Conservation (phyloP, 2,113 vertebrate species). For the Grus americana region DNA sequence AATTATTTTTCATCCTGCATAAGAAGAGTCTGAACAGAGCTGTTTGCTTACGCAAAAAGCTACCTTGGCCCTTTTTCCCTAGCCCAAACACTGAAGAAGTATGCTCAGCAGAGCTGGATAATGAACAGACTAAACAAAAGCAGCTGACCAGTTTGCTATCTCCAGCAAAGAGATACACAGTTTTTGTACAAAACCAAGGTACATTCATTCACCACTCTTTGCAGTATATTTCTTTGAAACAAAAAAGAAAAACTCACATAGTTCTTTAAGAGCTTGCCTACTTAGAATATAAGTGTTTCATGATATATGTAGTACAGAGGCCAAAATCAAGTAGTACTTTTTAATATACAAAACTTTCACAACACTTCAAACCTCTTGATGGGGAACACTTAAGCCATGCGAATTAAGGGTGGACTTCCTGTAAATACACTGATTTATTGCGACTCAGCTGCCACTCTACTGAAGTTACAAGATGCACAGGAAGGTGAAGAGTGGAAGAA, state of each 20-base stretch:
- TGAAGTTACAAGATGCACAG: not conserved
- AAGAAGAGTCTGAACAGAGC: not conserved
- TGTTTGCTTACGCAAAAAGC: not conserved
- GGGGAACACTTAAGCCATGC: not conserved
- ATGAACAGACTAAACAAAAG: slow-evolving; percentile 39
- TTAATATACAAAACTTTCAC: not conserved
- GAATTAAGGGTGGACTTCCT: not conserved
- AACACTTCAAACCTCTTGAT: not conserved
- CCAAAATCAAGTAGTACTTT: not conserved
- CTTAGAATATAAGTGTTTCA: not conserved
- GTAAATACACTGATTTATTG: not conserved
- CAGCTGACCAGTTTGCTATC: not conserved
- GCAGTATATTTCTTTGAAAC: not conserved
- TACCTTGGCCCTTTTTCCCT: not conserved
- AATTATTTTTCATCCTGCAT: not conserved
- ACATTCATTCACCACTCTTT: not conserved
- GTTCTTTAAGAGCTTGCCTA: not conserved
- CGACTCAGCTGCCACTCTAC: not conserved
- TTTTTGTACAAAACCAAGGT: not conserved
- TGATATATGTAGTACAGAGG: not conserved
- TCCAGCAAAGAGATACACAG: not conserved
- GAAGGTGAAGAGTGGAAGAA: not conserved
- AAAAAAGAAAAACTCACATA: not conserved
- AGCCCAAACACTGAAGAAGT: not conserved
- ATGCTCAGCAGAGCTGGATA: not conserved